phyloP scores from a whole-genome alignment of 2,797 vertebrate genomes.

The Syncerus caffer region DNA sequence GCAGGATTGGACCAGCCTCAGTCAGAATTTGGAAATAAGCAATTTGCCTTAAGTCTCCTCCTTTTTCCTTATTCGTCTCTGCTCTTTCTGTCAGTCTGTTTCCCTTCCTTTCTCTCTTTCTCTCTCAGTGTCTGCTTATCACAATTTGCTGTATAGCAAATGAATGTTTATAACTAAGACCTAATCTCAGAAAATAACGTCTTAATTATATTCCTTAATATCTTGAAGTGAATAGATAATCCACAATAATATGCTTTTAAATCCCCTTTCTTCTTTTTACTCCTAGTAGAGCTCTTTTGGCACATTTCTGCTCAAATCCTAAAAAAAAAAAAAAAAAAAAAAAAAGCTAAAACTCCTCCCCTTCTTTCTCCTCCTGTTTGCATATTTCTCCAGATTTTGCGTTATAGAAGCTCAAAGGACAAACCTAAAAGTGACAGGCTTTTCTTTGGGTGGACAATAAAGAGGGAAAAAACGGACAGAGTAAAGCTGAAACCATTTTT shows the following conservation, averaged over 20 bases:
- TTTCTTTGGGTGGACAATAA: background rate
- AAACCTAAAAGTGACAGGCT: background rate
- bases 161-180: background rate
- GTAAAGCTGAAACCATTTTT: background rate
- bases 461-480: background rate
- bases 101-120: background rate
- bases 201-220: background rate
- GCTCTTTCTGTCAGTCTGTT: background rate
- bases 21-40: conserved; percentile 23
- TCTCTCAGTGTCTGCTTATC: background rate
- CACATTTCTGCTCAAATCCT: background rate
- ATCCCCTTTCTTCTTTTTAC: background rate
- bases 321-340: background rate
- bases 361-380: background rate
- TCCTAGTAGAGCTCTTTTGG: background rate
- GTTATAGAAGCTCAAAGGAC: background rate
- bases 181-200: background rate
- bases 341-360: background rate
- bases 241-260: background rate
- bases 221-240: background rate
- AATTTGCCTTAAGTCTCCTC: background rate
- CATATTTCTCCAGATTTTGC: background rate
- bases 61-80: background rate
- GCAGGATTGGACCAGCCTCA: background rate
- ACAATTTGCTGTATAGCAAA: background rate